phyloP scores from a whole-genome alignment of 1,140 invertebrate species.

The Drosophila sturtevanti region DNA sequence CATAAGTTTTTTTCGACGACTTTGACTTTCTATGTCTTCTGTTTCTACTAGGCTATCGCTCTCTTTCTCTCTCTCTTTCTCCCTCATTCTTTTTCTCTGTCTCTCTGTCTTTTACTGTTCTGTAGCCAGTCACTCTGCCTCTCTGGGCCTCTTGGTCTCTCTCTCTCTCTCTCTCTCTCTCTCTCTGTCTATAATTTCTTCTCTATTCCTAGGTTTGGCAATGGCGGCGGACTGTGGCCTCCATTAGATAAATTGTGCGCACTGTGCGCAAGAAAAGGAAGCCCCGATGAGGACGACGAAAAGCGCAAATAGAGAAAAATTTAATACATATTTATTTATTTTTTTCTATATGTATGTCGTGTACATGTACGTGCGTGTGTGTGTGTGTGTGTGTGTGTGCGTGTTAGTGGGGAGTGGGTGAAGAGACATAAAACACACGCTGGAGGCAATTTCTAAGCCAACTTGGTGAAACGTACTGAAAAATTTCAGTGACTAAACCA shows the following conservation, averaged over 20 bases:
- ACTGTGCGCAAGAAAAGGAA: constrained; percentile 20
- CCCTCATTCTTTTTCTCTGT: not conserved
- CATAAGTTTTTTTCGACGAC: not conserved
- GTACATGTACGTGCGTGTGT: not conserved
- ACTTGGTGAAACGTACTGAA: constrained; percentile 14
- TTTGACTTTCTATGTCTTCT: constrained; percentile 22
- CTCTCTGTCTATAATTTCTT: not conserved
- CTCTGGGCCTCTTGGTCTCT: not conserved
- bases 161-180: not conserved
- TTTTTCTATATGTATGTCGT: not conserved
- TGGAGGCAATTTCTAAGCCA: constrained; percentile 19
- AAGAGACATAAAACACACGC: constrained; percentile 21
- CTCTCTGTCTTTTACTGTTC: not conserved
- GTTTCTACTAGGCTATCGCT: not conserved
- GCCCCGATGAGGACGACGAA: constrained; percentile 7
- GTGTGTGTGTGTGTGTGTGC: not conserved
- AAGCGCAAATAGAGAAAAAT: constrained; percentile 29
- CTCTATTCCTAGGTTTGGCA: constrained; percentile 6
- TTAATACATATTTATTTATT: constrained; percentile 10
- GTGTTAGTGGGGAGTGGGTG: not conserved
- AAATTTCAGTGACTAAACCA: constrained; percentile 5
- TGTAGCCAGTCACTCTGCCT: constrained; percentile 1
- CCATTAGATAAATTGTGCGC: constrained; percentile 28
- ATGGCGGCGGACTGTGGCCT: constrained; percentile 13
- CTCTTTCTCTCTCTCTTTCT: not conserved